Evolutionary conservation across 2,888 invertebrate genomes (phyloP).

Genomic region (Drosophila lacicola): DNA sequence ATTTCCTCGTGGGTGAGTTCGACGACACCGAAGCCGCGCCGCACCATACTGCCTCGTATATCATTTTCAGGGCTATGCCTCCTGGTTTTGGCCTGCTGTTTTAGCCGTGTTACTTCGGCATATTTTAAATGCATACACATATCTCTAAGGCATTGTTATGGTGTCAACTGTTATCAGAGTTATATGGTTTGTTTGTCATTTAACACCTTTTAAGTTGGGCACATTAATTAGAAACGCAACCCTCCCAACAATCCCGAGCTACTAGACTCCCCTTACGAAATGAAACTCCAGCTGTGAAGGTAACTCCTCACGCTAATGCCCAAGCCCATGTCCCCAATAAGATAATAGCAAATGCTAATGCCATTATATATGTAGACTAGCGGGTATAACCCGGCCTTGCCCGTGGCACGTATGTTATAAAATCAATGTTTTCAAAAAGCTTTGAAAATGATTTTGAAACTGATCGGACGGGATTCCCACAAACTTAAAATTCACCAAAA

Average conservation of each 20-base stretch:
- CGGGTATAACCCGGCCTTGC: too few species aligned
- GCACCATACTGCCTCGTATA: slow-evolving; percentile 50
- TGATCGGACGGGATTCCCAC: too few species aligned
- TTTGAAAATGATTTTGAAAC: too few species aligned
- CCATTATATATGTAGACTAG: slow-evolving; percentile 8
- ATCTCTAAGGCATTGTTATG: slow-evolving; percentile 35
- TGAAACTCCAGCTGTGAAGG: slow-evolving; percentile 44
- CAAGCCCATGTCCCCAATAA: slow-evolving; percentile 35
- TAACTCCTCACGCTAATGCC: slow-evolving; percentile 24
- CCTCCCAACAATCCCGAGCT: slow-evolving; percentile 45
- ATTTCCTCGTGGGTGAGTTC: slow-evolving; percentile 68
- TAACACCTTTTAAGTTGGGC: slow-evolving; percentile 77
- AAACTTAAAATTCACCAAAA: too few species aligned
- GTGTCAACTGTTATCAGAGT: slow-evolving; percentile 72
- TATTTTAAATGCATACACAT: slow-evolving; percentile 33
- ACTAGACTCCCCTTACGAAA: neutral
- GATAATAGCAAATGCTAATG: slow-evolving; percentile 46
- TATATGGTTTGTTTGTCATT: slow-evolving; percentile 83
- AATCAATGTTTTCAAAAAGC: too few species aligned
- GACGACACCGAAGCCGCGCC: slow-evolving; percentile 19
- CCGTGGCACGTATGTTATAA: too few species aligned
- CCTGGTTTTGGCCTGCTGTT: slow-evolving; percentile 63
- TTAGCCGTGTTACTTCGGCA: slow-evolving; percentile 31
- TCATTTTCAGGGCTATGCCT: slow-evolving; percentile 58
- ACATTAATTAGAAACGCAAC: slow-evolving; percentile 79